Conservation (phyloP, 2,797 vertebrate genomes). For the Furcifer pardalis region DNA sequence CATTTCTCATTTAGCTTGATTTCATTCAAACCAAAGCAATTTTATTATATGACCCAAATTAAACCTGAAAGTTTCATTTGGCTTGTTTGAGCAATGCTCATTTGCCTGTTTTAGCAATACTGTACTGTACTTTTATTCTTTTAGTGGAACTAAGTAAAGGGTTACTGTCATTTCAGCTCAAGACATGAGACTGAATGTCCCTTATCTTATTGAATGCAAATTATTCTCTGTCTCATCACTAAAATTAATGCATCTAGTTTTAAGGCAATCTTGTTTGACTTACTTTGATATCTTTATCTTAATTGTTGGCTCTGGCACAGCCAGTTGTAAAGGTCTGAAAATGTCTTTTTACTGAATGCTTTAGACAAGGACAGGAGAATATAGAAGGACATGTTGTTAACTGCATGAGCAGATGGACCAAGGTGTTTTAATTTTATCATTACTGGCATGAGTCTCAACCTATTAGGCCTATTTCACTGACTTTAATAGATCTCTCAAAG, state of each 20-base stretch:
- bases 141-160: conserved; percentile 6
- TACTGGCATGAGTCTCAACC: background rate
- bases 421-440: background rate
- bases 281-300: conserved; percentile 17
- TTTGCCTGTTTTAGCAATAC: conserved; percentile 12
- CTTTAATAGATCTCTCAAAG: background rate
- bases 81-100: background rate
- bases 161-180: background rate
- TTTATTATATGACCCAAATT: conserved; percentile 3
- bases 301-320: background rate
- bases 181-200: background rate
- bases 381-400: background rate
- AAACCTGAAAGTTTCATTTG: background rate
- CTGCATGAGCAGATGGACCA: background rate
- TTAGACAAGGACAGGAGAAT: background rate
- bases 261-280: conserved; percentile 7
- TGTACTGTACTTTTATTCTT: conserved; percentile 1
- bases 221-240: background rate
- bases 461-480: background rate
- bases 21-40: conserved; percentile 13
- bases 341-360: conserved; percentile 2
- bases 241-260: background rate
- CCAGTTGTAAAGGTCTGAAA: conserved; percentile 14
- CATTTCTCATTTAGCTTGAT: too few relatives aligned
- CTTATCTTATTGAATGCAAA: conserved; percentile 27